Base-by-base conservation (phyloP, 2,797 vertebrate genomes). In the Molossus alvarezi region DNA sequence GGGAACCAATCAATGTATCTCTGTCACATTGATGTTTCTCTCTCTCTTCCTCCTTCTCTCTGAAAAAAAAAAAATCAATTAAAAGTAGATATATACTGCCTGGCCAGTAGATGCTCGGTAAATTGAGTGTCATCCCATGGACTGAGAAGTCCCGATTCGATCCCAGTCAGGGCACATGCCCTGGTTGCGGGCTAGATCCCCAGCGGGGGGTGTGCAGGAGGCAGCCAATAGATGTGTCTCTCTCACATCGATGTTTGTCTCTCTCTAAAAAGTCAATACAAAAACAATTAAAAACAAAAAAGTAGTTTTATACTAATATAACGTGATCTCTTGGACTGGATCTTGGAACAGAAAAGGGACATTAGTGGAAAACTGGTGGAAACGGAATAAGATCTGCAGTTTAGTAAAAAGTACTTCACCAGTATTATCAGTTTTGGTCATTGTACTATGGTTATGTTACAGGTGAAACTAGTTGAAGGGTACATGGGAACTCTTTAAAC, bases 281-380 rank as follows among this genome's bases (percentile, higher is more conserved):
- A 67, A 67, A 67, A 15, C 17, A 62, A 25, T 58, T 55, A 55
- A 55, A 55, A 55, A 55, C 14, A 55, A 55, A 55, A 55, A 14
- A 55, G 55, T 20, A 58, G 20, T 4, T 75, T 18, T 65, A 41
- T 55, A 51, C 48, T 69, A 48, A 72, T 73, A 12, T 27, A 96
- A 45, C 37, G 6, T n/a, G 18, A n/a, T 57, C 77, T 58, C 25
- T 25, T 21, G 14, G 37, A 88, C 48, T 82, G 79, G 73, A 37
- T 90, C 77, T 92, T 69, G 37, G 60, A 87, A 73, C 27, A 89
- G 75, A 79, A 94, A 85, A 76, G 25, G 29, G 25, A 20, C 10
- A 18, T 65, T 71, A 41, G 18, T 55, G 27, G 58, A 27, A 96
- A 53, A 51, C 10, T 69, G 27, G 55, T 80, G n/a, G 53, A 90